Percentiles rank a stretch among this genome's conserved stretches.
Evolutionary conservation across 2,888 invertebrate species (phyloP).

Genomic region (Pegoplata infirma): DNA sequence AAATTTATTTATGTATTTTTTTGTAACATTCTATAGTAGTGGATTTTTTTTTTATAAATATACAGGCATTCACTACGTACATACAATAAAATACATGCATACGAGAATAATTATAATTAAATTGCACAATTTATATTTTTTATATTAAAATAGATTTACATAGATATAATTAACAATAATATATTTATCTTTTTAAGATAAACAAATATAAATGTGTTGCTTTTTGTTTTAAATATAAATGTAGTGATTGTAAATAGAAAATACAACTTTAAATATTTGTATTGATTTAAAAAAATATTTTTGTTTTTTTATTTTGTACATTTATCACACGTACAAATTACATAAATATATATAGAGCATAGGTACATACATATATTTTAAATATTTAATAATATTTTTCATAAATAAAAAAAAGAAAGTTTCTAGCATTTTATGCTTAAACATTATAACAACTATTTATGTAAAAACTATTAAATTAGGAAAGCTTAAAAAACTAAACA

Average conservation of each 20-base stretch:
- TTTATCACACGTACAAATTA: slow-evolving; percentile 62
- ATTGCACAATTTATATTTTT: slow-evolving; percentile 37
- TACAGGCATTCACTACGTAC: no score
- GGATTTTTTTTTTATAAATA: no score
- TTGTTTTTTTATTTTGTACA: slow-evolving; percentile 63
- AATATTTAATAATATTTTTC: no score
- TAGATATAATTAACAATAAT: slow-evolving; percentile 15
- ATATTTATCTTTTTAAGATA: slow-evolving; percentile 3
- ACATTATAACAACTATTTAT: slow-evolving; percentile 25
- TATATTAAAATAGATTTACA: background rate
- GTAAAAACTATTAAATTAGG: slow-evolving; percentile 32
- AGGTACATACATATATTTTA: slow-evolving; percentile 12
- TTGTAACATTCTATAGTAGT: background rate
- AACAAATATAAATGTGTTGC: slow-evolving; percentile 17
- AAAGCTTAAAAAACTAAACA: slow-evolving; percentile 16
- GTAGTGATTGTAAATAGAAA: slow-evolving; percentile 11
- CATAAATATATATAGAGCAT: slow-evolving; percentile 10
- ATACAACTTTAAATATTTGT: slow-evolving; percentile 1
- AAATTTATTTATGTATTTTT: slow-evolving; percentile 3
- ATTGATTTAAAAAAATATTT: slow-evolving; percentile 4
- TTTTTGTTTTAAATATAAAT: slow-evolving; percentile 3
- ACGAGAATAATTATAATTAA: slow-evolving; percentile 1
- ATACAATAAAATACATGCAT: background rate
- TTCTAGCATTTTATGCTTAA: slow-evolving; percentile 43
- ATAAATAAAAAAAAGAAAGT: background rate